These are phyloP conservation scores for Bos indicus DNA, from an alignment of 2,113 vertebrate species.

Conservation along the genomic window DNA sequence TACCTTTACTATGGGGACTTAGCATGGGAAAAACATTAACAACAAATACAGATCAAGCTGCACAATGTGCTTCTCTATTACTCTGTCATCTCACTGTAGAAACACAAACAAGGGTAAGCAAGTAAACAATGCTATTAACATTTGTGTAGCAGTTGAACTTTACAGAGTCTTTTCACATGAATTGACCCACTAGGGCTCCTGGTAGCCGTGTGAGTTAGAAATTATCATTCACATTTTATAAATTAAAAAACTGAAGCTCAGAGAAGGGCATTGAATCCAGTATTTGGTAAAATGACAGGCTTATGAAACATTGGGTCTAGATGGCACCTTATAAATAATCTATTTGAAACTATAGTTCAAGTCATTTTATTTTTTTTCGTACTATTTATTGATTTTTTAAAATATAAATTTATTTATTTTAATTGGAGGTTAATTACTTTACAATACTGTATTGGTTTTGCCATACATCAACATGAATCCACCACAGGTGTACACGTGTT, in stretches of 20 bases:
- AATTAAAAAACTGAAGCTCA: not conserved
- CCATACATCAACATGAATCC: too few species aligned
- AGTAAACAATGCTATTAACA: not conserved
- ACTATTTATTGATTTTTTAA: too few species aligned
- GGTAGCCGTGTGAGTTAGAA: not conserved
- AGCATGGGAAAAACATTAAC: not conserved
- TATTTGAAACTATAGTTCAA: not conserved
- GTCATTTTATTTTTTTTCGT: not conserved
- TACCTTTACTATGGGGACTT: not conserved
- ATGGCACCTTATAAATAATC: not conserved
- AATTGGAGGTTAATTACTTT: too few species aligned
- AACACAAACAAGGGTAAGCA: not conserved
- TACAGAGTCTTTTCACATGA: not conserved
- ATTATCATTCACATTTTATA: not conserved
- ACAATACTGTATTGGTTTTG: too few species aligned
- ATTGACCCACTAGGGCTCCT: not conserved
- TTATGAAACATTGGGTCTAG: not conserved
- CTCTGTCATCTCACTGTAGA: not conserved
- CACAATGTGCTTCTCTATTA: not conserved
- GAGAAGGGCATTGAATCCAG: not conserved
- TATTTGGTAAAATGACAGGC: not conserved
- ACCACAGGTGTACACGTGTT: too few species aligned
- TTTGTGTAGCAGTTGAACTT: not conserved
- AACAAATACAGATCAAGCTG: not conserved
- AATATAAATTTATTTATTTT: too few species aligned